Evolutionary conservation across 2,113 vertebrate species (phyloP).

Genomic region (Saccopteryx leptura): DNA sequence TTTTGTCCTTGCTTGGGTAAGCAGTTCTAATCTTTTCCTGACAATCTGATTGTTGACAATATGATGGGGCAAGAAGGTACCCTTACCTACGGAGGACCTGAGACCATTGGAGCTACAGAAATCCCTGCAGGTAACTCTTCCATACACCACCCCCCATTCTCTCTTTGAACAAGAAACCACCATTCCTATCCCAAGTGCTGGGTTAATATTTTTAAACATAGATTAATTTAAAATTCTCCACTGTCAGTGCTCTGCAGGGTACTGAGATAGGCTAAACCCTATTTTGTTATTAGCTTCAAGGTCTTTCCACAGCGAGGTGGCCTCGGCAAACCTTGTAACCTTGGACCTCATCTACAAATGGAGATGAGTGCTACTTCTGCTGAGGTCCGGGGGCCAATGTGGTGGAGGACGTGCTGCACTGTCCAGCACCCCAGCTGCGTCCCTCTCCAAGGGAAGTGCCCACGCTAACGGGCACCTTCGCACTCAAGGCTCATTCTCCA

Average conservation of each 20-base stretch:
- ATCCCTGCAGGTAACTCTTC: background rate
- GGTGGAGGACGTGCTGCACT: fast-evolving
- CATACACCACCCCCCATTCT: background rate
- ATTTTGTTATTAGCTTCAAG: background rate
- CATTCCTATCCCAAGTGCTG: background rate
- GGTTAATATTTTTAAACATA: background rate
- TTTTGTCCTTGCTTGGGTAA: conserved; percentile 72
- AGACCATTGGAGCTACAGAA: background rate
- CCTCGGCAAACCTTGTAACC: background rate
- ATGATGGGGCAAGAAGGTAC: background rate
- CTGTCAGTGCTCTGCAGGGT: background rate
- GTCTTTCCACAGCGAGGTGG: background rate
- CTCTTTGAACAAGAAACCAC: background rate
- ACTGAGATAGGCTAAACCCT: background rate
- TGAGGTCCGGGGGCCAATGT: background rate
- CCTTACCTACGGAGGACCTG: background rate
- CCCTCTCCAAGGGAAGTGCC: background rate
- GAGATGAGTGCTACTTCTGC: background rate
- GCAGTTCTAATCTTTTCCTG: conserved; percentile 68
- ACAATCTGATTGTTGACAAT: conserved; percentile 23
- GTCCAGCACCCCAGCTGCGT: background rate
- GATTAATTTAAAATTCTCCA: background rate
- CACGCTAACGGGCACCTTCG: too few relatives aligned
- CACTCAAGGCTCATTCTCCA: background rate
- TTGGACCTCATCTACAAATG: background rate